These are phyloP conservation scores for Tamias sibiricus DNA, from an alignment of 2,113 vertebrate genomes.

Conservation along the genomic window DNA sequence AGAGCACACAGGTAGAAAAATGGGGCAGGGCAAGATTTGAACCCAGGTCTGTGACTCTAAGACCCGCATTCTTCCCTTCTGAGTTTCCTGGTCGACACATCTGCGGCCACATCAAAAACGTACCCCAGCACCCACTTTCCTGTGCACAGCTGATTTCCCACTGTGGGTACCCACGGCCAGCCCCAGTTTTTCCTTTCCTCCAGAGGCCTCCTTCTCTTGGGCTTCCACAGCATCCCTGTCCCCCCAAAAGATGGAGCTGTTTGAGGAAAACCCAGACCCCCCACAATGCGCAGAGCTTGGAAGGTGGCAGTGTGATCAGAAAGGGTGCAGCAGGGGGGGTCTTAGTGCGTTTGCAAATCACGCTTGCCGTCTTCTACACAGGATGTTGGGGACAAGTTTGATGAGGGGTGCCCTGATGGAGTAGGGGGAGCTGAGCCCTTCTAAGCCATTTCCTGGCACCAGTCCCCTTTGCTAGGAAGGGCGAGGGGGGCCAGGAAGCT, in stretches of 20 bases:
- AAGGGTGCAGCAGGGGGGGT: background rate
- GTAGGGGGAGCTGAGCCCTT: background rate
- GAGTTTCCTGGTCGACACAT: background rate
- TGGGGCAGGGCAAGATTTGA: background rate
- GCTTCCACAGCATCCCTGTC: background rate
- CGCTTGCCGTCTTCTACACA: background rate
- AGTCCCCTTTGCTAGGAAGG: background rate
- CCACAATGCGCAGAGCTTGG: background rate
- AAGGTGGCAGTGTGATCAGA: background rate
- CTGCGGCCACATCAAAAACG: background rate
- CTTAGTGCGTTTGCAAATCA: background rate
- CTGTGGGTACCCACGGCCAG: fast-evolving
- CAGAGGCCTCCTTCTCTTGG: background rate
- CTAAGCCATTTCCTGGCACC: background rate
- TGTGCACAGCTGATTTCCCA: background rate
- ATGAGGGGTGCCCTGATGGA: background rate
- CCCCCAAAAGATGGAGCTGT: background rate
- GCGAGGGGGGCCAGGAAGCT: constrained; percentile 50
- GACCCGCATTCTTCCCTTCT: background rate
- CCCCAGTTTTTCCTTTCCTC: background rate
- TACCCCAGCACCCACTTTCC: fast-evolving
- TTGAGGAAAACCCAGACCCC: background rate
- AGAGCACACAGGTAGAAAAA: constrained; percentile 6
- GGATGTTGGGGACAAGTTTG: background rate
- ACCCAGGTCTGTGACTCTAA: background rate